Evolutionary conservation across 2,888 invertebrate species (phyloP), one percentile per base, ranked within the genome.

Genomic region (Tetropium fuscum): DNA sequence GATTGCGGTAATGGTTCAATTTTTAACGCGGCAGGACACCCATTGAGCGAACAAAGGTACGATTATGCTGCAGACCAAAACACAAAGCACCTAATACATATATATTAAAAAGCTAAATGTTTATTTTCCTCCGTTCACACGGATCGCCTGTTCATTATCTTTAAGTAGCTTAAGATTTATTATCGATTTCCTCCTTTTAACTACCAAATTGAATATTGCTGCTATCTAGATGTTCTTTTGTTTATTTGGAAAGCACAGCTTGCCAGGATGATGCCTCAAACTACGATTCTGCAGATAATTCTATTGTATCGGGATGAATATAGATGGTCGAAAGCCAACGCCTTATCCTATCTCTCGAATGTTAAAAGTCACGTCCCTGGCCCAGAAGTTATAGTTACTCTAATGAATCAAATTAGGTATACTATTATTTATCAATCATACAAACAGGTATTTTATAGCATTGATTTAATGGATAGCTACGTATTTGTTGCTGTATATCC

Each of bases 1-100:
- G 79, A 80, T 80, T 78, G 79, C 76, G 72, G 77, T 81, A 82
- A 82, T 81, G 78, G 80, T 80, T 80, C 79, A 81, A 82, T 82
- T 81, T 82, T 81, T 81, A 80, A 80, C 82, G 73, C 82, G 66
- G 78, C 82, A 72, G 80, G 81, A 79, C 74, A 75, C 77, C 82
- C 79, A 81, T 82, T 81, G 77, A 81, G 70, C 73, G 75, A 77
- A 80, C 80, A 80, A 80, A 76, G 76, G 73, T 75, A 77, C 74
- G 76, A 79, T 80, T 80, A 80, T 78, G 69, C 68, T 66, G 66
- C 67, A 61, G 72, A 74, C 71, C 73, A 74, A 74, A 77, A 79
- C 73, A 79, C 80, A 79, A 80, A 79, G 78, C 75, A 68, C 74
- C 80, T 80, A 80, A 80, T 80, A 79, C 78, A 80, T 80, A 81